These are phyloP conservation scores for Pachycephala philippinensis DNA, from an alignment of 2,113 vertebrate species.

Conservation along the genomic window DNA sequence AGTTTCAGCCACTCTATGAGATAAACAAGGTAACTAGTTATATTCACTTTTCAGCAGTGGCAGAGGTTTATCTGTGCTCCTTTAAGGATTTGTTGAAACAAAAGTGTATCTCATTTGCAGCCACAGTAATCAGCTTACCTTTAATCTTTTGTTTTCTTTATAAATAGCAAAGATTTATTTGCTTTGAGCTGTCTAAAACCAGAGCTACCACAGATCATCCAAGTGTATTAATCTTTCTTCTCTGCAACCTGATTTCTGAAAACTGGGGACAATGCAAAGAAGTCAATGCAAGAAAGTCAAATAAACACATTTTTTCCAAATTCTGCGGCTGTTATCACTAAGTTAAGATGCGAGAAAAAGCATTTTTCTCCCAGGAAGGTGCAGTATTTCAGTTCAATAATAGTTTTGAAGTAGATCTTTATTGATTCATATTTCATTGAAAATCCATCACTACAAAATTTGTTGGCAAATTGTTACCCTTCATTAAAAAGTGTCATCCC, in stretches of 20 bases:
- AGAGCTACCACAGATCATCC: neutral
- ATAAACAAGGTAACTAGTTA: neutral
- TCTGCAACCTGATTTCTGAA: slow-evolving; percentile 16
- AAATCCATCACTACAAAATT: neutral
- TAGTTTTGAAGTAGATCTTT: neutral
- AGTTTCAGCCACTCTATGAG: neutral
- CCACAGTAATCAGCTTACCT: slow-evolving; percentile 47
- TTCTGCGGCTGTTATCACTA: neutral
- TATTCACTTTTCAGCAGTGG: neutral
- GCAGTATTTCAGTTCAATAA: neutral
- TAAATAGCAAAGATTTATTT: slow-evolving; percentile 38
- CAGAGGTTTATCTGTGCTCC: neutral
- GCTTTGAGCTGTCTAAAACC: slow-evolving; percentile 7
- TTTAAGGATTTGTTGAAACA: slow-evolving; percentile 12
- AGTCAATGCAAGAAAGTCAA: neutral
- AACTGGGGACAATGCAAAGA: neutral
- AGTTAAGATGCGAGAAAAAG: neutral
- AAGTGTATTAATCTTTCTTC: slow-evolving; percentile 16
- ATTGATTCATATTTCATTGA: neutral
- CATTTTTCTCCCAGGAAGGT: neutral
- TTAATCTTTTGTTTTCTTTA: slow-evolving; percentile 42
- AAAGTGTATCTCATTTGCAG: slow-evolving; percentile 28
- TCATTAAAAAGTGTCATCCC: neutral
- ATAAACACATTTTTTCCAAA: neutral
- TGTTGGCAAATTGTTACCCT: neutral